Evolutionary conservation across 2,888 invertebrate genomes (phyloP).

Genomic region (Tiliacea citrago): DNA sequence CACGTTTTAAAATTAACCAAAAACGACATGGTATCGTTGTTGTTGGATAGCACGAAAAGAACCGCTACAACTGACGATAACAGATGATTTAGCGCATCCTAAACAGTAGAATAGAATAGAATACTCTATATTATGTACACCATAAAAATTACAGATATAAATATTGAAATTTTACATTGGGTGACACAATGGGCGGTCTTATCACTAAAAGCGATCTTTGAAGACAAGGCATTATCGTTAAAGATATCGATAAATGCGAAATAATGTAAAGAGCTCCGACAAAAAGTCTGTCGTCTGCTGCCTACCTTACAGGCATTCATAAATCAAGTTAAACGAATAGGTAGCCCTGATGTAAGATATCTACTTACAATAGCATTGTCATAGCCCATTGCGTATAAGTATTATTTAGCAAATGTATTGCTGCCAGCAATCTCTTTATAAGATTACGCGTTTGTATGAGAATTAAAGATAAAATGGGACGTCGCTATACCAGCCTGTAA

Average conservation of each 20-base stretch:
- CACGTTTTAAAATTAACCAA: background rate
- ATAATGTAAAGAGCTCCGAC: background rate
- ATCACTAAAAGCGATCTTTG: too few relatives aligned
- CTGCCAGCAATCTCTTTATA: constrained; percentile 67
- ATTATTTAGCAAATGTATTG: constrained; percentile 70
- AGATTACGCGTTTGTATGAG: constrained; percentile 63
- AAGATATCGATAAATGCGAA: background rate
- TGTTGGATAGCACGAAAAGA: background rate
- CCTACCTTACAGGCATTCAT: constrained; percentile 32
- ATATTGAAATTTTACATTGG: too few relatives aligned
- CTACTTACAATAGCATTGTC: constrained; percentile 66
- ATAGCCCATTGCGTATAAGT: constrained; percentile 66
- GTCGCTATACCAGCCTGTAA: constrained; percentile 39
- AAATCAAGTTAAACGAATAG: constrained; percentile 53
- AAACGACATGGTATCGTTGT: too few relatives aligned
- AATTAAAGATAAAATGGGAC: constrained; percentile 59
- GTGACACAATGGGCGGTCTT: too few relatives aligned
- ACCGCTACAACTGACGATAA: background rate
- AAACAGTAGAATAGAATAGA: background rate
- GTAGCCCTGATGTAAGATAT: constrained; percentile 45
- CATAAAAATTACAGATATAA: too few relatives aligned
- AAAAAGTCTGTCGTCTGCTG: constrained; percentile 10
- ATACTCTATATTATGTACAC: too few relatives aligned
- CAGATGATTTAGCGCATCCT: background rate
- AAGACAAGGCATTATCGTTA: background rate